Conservation (phyloP, 2,113 vertebrate species). For the Struthidea cinerea region DNA sequence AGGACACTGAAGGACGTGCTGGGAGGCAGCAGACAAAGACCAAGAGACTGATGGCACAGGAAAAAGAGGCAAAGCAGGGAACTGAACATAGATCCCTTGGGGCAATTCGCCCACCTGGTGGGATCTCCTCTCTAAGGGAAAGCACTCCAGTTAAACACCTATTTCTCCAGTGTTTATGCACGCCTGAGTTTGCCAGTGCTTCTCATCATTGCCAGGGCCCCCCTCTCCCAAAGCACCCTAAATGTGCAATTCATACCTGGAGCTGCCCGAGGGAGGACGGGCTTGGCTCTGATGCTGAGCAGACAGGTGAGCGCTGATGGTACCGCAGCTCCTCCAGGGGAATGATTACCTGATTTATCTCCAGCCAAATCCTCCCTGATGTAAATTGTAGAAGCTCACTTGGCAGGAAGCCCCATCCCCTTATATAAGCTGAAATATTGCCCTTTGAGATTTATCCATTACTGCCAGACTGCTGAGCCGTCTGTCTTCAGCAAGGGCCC, state of each 20-base stretch:
- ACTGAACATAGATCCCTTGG: background rate
- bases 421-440: conserved; percentile 58
- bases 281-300: background rate
- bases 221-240: background rate
- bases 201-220: background rate
- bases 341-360: conserved; percentile 42
- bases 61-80: background rate
- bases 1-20: background rate
- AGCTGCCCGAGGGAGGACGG: background rate
- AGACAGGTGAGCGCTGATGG: conserved; percentile 17
- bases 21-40: background rate
- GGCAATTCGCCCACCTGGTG: fast-evolving
- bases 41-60: background rate
- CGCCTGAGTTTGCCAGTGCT: background rate
- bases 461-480: background rate
- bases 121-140: background rate
- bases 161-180: background rate
- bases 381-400: conserved; percentile 40
- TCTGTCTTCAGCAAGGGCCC: conserved; percentile 31
- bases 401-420: conserved; percentile 38
- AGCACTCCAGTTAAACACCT: background rate
- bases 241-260: background rate
- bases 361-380: conserved; percentile 48
- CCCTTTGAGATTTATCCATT: conserved; percentile 38
- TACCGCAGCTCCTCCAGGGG: background rate